Evolutionary conservation across 2,113 vertebrate species (phyloP).

Genomic region (Pluvianellus socialis): DNA sequence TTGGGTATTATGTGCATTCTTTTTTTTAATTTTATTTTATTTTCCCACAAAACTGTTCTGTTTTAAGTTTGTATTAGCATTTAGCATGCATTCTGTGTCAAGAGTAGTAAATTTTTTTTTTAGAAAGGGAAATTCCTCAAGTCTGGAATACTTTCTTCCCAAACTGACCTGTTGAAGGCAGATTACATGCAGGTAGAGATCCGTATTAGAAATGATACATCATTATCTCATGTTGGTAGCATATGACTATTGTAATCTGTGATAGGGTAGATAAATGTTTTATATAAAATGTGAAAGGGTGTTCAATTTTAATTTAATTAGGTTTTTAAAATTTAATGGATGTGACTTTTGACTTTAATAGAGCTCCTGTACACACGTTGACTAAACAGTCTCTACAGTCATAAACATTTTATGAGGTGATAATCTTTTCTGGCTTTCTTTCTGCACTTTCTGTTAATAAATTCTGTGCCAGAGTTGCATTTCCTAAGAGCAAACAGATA

Average conservation of each 20-base stretch:
- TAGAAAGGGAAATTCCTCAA: background rate
- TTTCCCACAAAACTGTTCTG: background rate
- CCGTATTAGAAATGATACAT: background rate
- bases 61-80: background rate
- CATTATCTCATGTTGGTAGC: background rate
- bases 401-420: constrained; percentile 26
- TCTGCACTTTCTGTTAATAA: background rate
- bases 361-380: background rate
- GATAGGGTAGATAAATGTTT: background rate
- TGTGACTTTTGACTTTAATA: background rate
- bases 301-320: background rate
- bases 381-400: background rate
- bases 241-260: background rate
- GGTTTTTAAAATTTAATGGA: constrained; percentile 33
- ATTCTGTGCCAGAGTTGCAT: background rate
- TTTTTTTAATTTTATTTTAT: background rate
- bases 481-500: background rate
- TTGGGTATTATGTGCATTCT: background rate
- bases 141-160: background rate
- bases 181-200: background rate
- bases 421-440: background rate
- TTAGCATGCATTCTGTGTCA: background rate
- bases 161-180: background rate
- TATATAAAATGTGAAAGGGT: background rate
- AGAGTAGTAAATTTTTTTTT: background rate